Base-by-base conservation (phyloP, 2,888 invertebrate species). In the Psylliodes chrysocephalus region DNA sequence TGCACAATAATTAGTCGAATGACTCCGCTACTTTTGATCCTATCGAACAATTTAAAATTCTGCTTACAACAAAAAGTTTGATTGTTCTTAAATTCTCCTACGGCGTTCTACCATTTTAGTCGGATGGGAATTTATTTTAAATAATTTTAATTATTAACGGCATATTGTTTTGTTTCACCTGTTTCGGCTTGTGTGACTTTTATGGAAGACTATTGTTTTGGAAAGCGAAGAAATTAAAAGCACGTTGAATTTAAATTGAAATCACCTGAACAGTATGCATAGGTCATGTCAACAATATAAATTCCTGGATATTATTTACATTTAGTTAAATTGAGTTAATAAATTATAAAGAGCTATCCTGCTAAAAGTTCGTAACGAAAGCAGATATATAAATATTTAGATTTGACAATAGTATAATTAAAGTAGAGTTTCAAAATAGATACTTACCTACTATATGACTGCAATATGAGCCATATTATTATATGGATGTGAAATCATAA, bases 81-180 rank as follows among this genome's bases (percentile, higher is more conserved):
- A 46, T 46, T 46, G 46, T 46, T 46, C 17, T 19, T 46, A 46
- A 46, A 46, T 46, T 22, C 46, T 25, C 25, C 22, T 12, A 14
- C 46, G 14, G 46, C 25, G 22, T 46, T 22, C 22, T 46, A 22
- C 22, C 46, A 46, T 46, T 46, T 22, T 46, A 46, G 46, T 46
- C n/a, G 46, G 6, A 46, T 46, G 46, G 46, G 22, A 46, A 46
- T 46, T 46, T 46, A 22, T 22, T 46, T 46, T 12, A 46, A 25
- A 46, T 46, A 25, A 46, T 46, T 46, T 46, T 46, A 46, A 46
- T 46, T 46, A 46, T 46, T 46, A 46, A 46, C 22, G 22, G 46
- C 46, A 25, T 22, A 22, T 46, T 46, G 19, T 46, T 46, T 35
- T 14, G 12, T 35, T 35, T 35, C 12, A 35, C 12, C 35, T 35